phyloP scores from a whole-genome alignment of 1,140 invertebrate species.

The Caerostris extrusa region DNA sequence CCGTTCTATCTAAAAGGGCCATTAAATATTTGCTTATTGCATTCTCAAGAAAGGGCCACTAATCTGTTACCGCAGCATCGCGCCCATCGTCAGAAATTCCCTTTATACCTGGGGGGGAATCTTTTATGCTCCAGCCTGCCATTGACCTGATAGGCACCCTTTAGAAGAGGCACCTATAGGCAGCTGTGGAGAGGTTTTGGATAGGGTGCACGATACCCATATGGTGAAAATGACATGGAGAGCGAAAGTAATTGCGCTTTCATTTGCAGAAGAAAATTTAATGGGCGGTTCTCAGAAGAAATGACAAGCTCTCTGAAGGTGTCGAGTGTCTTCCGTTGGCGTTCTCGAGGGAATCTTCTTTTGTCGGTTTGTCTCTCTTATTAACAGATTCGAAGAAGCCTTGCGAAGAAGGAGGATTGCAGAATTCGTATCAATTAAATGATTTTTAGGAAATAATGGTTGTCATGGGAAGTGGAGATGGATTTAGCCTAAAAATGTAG shows the following conservation, averaged over 20 bases:
- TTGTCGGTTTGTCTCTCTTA: no score
- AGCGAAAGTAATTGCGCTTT: conserved; percentile 48
- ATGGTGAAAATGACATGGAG: conserved; percentile 36
- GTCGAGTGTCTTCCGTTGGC: conserved; percentile 24
- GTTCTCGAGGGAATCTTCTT: conserved; percentile 13
- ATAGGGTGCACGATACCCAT: conserved; percentile 51
- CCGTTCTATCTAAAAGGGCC: not conserved
- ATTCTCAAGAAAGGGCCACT: conserved; percentile 31
- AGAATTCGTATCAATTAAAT: not conserved
- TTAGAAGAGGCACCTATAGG: conserved; percentile 54
- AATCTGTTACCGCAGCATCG: conserved; percentile 30
- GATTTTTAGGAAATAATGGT: not conserved
- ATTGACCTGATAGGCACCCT: conserved; percentile 43
- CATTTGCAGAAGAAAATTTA: conserved; percentile 18
- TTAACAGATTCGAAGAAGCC: no score
- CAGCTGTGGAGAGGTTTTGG: conserved; percentile 26
- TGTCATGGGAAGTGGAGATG: not conserved
- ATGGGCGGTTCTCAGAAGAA: conserved; percentile 19
- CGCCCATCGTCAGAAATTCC: conserved; percentile 20
- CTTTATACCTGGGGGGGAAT: conserved; percentile 16
- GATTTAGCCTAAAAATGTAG: no score
- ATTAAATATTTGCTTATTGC: conserved; percentile 39
- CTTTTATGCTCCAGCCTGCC: conserved; percentile 36
- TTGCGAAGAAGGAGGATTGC: not conserved
- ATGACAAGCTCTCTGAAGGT: not conserved